Base-by-base conservation (phyloP, 2,113 vertebrate genomes). In the Podiceps cristatus region DNA sequence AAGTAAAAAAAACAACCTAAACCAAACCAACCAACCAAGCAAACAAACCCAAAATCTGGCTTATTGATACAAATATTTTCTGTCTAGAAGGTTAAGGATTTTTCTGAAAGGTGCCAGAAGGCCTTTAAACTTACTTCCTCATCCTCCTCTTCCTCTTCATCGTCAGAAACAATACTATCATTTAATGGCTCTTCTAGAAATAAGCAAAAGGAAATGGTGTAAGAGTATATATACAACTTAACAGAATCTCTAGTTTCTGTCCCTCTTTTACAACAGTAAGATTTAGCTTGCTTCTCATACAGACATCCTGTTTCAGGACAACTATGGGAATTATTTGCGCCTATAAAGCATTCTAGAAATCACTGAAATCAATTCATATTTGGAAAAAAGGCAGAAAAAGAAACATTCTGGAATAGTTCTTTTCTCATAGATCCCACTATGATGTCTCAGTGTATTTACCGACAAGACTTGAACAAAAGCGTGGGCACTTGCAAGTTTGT, bases 111-210 rank as follows among this genome's bases (percentile, higher is more conserved):
- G 18, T n/a, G 7, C 44, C 62, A 55, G 40, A 88, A 83, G 40
- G 52, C 23, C 23, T 76, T 79, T 79, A 72, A 22, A 96, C 99
- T 98, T 98, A 99, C 99, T 55, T 99, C 99, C 37, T 98, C 98
- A 40, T 99, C 98, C 2, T 99, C 99, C 22, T 99, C 99, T 42
- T 99, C 99, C 64, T 99, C 99, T 64, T 99, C 99, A 62, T 99
- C 99, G 13, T 99, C 99, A 47, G 99, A 99, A 62, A 99, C 99
- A 44, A 97, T 58, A 16, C 71, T 98, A 17, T 98, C 98, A 82
- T 98, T 98, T 37, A 95, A 88, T 2, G 94, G 94, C n/a, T 99
- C 99, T 85, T 98, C 99, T 99, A 64, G 20, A 89, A 94, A 94
- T 64, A 94, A 88, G 92, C 18, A 95, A 79, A 86, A 22, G 13